Evolutionary conservation across 2,797 vertebrate genomes (phyloP).

Genomic region (Pipistrellus kuhlii): DNA sequence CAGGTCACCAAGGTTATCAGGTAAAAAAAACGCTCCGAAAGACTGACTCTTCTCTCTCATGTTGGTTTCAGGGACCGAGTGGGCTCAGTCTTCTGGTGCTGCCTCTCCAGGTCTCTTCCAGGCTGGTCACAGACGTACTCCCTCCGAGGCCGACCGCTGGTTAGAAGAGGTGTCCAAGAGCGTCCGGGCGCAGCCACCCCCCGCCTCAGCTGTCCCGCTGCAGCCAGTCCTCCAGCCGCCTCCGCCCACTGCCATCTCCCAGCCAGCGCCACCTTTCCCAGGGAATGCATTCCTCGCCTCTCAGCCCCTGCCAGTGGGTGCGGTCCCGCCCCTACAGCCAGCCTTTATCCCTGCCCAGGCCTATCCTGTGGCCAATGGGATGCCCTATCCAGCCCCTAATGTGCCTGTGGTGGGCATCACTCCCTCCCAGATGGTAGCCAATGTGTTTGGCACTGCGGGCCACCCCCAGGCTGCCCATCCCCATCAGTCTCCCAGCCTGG

Average conservation of each 20-base stretch:
- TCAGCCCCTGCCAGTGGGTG: conserved; percentile 90
- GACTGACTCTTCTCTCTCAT: conserved; percentile 36
- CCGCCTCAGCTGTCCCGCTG: conserved; percentile 79
- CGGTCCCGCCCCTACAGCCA: conserved; percentile 92
- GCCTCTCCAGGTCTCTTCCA: conserved; percentile 86
- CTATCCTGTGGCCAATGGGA: conserved; percentile 93
- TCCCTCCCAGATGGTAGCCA: conserved; percentile 98
- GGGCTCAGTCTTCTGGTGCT: conserved; percentile 86
- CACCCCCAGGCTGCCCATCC: conserved; percentile 89
- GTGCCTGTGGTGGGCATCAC: conserved; percentile 97
- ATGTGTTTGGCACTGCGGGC: conserved; percentile 95
- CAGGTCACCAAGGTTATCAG: background rate
- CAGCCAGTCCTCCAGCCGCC: conserved; percentile 86
- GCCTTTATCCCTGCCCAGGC: conserved; percentile 91
- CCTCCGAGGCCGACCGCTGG: conserved; percentile 98
- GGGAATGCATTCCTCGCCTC: conserved; percentile 90
- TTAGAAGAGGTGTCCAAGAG: conserved; percentile 97
- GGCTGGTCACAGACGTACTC: conserved; percentile 93
- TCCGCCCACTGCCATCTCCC: conserved; percentile 84
- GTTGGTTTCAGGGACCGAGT: conserved; percentile 86
- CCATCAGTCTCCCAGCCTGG: conserved; percentile 87
- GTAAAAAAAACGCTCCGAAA: background rate
- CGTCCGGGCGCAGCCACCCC: conserved; percentile 90
- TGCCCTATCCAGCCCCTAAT: conserved; percentile 92
- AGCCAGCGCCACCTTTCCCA: conserved; percentile 86